Evolutionary conservation across 2,113 vertebrate species (phyloP).

Genomic region (Vulpes lagopus): DNA sequence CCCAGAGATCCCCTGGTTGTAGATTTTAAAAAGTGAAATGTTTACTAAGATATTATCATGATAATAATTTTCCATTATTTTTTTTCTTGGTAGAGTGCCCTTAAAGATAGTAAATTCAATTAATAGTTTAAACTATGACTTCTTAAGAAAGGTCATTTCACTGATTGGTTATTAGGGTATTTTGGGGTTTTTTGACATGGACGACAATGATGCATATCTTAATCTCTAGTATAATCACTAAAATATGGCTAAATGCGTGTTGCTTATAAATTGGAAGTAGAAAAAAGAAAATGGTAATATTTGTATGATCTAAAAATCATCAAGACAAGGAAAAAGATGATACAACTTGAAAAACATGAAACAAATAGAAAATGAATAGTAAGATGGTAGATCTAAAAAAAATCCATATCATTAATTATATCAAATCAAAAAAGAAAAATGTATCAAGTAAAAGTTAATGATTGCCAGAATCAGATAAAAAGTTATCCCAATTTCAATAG

Average conservation of each 20-base stretch:
- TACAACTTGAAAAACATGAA: not conserved
- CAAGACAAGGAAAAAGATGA: not conserved
- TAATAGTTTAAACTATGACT: not conserved
- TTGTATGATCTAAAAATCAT: not conserved
- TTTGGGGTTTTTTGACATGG: not conserved
- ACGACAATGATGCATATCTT: not conserved
- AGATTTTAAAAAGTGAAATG: conserved; percentile 32
- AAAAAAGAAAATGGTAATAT: not conserved
- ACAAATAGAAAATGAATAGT: not conserved
- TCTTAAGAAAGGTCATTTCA: not conserved
- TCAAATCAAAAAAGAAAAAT: not conserved
- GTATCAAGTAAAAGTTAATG: not conserved
- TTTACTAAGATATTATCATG: not conserved
- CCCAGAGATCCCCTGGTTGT: not conserved
- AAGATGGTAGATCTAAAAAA: not conserved
- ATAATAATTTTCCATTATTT: not conserved
- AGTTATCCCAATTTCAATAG: not conserved
- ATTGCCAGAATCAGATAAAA: not conserved
- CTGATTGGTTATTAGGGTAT: not conserved
- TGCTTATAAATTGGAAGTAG: not conserved
- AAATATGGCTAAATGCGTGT: not conserved
- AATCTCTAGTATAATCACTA: not conserved
- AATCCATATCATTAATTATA: not conserved
- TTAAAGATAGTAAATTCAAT: not conserved
- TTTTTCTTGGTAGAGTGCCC: not conserved